Base-by-base conservation (phyloP, 2,888 invertebrate genomes). In the Mantis religiosa region DNA sequence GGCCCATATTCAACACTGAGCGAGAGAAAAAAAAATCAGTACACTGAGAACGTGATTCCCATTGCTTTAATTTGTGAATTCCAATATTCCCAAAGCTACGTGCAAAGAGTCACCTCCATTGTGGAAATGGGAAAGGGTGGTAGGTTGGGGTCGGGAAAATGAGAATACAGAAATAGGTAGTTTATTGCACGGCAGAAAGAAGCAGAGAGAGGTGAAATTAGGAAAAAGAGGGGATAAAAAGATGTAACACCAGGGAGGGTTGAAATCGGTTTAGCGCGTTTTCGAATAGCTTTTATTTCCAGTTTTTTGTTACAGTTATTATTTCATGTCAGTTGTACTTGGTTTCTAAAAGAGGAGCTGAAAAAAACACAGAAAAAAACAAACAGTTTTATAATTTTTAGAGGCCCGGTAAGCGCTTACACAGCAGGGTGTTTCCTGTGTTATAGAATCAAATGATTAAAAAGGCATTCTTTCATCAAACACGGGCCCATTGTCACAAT, bases 51-150 rank as follows among this genome's bases (percentile, higher is more conserved):
- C 25, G 54, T 71, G 54, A 85, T 28, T 28, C 25, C 85, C 85
- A 27, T 41, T 85, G 28, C 85, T 85, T 85, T 85, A 47, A 85
- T 85, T 54, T 85, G 85, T 85, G 85, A 85, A 28, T 85, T 85
- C 85, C 85, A 85, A 85, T 85, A 85, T 84, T 41, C 34, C 84
- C 34, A 20, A 20, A 34, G 27, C 47, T 47, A 47, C 85, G 54
- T 85, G 85, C 47, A 28, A 85, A 54, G 47, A 28, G 85, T 47
- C 41, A 9, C 47, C 34, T 47, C 41, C 3, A n/a, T 25, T 15
- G 54, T 20, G 54, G 54, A 15, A 20, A 4, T 15, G 20, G 20
- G 1, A 54, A 2, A 20, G 25, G 54, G 20, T 25, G 54, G 54
- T 3, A 71, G 20, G 54, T 71, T 20, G 54, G 54, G 54, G 54